Conservation (phyloP, 2,113 vertebrate genomes). For the Protomyctophum bolini region DNA sequence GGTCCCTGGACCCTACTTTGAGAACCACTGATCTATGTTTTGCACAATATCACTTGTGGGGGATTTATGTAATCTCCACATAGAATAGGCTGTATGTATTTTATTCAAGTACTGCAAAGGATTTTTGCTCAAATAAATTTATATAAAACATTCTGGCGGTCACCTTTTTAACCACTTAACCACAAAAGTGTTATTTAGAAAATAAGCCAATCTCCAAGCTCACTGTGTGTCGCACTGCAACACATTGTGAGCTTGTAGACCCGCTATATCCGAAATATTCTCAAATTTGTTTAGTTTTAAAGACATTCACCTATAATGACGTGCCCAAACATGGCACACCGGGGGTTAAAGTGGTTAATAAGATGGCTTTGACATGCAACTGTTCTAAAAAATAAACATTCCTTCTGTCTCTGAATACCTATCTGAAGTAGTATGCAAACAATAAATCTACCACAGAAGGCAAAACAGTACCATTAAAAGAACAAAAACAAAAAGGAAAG, state of each 20-base stretch:
- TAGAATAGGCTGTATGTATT: conserved; percentile 78
- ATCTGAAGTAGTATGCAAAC: conserved; percentile 75
- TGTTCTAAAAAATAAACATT: conserved; percentile 68
- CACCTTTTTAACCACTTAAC: conserved; percentile 38
- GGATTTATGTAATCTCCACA: conserved; percentile 68
- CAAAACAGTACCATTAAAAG: conserved; percentile 82
- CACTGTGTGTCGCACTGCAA: too few species aligned
- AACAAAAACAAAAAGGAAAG: conserved; percentile 44
- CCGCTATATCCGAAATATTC: too few species aligned
- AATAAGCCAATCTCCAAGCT: too few species aligned
- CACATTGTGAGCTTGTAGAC: too few species aligned
- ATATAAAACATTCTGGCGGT: conserved; percentile 68
- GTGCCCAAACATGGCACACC: too few species aligned
- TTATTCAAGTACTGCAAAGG: conserved; percentile 81
- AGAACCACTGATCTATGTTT: conserved; percentile 36
- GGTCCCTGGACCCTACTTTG: too few species aligned
- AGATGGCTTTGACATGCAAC: conserved; percentile 61
- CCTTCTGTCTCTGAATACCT: conserved; percentile 77
- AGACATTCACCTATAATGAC: too few species aligned
- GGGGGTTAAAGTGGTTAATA: not conserved
- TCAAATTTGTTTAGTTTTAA: too few species aligned
- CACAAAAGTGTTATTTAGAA: too few species aligned
- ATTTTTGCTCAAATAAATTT: conserved; percentile 69
- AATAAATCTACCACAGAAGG: conserved; percentile 80
- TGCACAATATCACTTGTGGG: conserved; percentile 48